These are phyloP conservation scores for Cynodonichthys magdalenae DNA, from an alignment of 2,797 vertebrate genomes.

Conservation along the genomic window DNA sequence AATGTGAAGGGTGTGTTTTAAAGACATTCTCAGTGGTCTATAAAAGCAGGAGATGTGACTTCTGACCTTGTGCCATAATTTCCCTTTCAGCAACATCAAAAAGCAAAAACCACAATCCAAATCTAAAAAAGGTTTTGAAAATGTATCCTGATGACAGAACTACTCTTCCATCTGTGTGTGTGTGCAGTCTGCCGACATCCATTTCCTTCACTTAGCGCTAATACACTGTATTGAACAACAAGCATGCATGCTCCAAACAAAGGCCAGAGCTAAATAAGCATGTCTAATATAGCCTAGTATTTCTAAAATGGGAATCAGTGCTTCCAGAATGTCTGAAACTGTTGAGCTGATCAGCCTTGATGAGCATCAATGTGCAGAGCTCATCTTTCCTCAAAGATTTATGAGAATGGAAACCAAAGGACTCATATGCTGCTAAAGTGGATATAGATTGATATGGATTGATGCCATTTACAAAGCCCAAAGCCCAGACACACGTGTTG, in stretches of 20 bases:
- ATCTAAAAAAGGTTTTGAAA: conserved; percentile 26
- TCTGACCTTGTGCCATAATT: background rate
- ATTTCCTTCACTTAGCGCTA: conserved; percentile 80
- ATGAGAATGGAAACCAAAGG: conserved; percentile 44
- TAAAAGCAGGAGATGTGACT: background rate
- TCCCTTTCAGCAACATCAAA: conserved; percentile 21
- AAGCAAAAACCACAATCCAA: conserved; percentile 21
- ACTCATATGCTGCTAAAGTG: conserved; percentile 56
- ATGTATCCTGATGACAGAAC: conserved; percentile 46
- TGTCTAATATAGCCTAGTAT: conserved; percentile 68
- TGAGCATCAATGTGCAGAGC: conserved; percentile 65
- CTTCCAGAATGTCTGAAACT: conserved; percentile 64
- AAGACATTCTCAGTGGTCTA: background rate
- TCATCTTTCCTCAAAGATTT: conserved; percentile 57
- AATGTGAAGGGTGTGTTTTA: background rate
- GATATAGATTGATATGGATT: conserved; percentile 72
- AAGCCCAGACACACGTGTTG: conserved; percentile 26
- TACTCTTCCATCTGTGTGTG: conserved; percentile 28
- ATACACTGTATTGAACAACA: conserved; percentile 76
- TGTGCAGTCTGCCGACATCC: conserved; percentile 70
- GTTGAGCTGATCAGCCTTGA: conserved; percentile 71
- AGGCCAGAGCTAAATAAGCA: conserved; percentile 67
- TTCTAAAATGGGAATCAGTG: conserved; percentile 63
- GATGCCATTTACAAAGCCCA: conserved; percentile 45
- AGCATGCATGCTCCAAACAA: conserved; percentile 72